phyloP scores from a whole-genome alignment of 1,140 invertebrate genomes.

The Drosophila lini region DNA sequence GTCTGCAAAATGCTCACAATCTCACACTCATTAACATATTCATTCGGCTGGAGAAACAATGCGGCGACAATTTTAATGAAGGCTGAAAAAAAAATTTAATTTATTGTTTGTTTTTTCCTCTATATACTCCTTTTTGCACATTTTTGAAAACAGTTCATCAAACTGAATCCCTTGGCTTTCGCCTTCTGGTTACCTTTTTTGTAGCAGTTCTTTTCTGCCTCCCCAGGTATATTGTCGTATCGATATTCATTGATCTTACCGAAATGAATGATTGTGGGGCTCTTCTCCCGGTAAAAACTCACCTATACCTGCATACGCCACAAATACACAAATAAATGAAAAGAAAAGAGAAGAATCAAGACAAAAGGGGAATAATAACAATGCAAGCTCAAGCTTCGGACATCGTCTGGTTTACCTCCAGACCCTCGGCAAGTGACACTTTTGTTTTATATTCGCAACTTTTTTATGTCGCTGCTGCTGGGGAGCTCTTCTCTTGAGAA shows the following conservation, averaged over 20 bases:
- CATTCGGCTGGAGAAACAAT: slow-evolving; percentile 64
- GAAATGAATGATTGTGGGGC: slow-evolving; percentile 77
- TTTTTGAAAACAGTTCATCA: slow-evolving; percentile 78
- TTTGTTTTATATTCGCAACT: slow-evolving; percentile 82
- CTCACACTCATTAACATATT: slow-evolving; percentile 72
- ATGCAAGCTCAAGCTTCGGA: slow-evolving; percentile 60
- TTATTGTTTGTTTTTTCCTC: slow-evolving; percentile 56
- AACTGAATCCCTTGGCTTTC: slow-evolving; percentile 36
- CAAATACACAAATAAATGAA: slow-evolving; percentile 14
- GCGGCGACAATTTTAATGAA: slow-evolving; percentile 73
- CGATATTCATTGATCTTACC: slow-evolving; percentile 78
- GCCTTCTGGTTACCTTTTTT: slow-evolving; percentile 58
- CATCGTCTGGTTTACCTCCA: slow-evolving; percentile 41
- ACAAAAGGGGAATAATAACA: slow-evolving; percentile 66
- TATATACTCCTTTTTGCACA: slow-evolving; percentile 31
- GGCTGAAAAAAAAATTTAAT: slow-evolving; percentile 49
- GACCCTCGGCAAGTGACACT: slow-evolving; percentile 72
- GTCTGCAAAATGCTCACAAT: slow-evolving; percentile 21
- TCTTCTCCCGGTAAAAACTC: slow-evolving; percentile 45
- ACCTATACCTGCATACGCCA: slow-evolving; percentile 19
- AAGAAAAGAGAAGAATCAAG: slow-evolving; percentile 34
- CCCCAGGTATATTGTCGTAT: slow-evolving; percentile 64
- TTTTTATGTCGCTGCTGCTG: slow-evolving; percentile 55
- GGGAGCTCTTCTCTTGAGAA: slow-evolving; percentile 57
- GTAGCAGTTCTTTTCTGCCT: slow-evolving; percentile 49